A percentile compares a stretch with the other conserved stretches of the same genome.
These are phyloP conservation scores for Loxodonta africana DNA, from an alignment of 2,113 vertebrate genomes.

Conservation along the genomic window DNA sequence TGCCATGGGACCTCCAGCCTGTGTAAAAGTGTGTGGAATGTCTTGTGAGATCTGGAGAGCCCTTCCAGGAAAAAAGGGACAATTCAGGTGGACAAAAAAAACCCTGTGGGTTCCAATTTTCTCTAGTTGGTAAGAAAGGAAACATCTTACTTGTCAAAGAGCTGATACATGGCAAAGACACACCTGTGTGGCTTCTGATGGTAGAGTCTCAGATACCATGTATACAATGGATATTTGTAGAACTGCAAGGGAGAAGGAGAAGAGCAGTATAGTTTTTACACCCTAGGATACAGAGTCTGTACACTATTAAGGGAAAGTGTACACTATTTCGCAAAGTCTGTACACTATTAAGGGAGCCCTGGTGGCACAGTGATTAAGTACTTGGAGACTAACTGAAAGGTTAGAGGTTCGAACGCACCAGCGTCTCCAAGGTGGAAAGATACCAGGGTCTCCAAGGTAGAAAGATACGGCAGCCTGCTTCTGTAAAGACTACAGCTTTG, in stretches of 20 bases:
- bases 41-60: neutral
- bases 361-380: neutral
- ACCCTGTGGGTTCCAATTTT: neutral
- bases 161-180: neutral
- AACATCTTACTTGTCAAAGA: neutral
- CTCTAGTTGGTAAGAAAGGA: neutral
- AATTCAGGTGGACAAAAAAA: neutral
- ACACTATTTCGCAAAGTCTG: no score
- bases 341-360: neutral
- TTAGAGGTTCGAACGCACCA: neutral
- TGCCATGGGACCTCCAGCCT: rapidly evolving
- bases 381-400: neutral
- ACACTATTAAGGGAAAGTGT: no score
- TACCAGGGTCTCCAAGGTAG: neutral
- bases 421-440: no score
- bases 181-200: neutral
- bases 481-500: neutral
- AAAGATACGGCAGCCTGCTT: neutral
- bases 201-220: neutral
- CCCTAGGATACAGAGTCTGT: neutral
- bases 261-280: neutral
- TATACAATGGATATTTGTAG: neutral
- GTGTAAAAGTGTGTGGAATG: neutral
- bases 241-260: neutral
- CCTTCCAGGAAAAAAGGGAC: neutral